Conservation (phyloP, 2,113 vertebrate species). For the Chaetodon auriga region DNA sequence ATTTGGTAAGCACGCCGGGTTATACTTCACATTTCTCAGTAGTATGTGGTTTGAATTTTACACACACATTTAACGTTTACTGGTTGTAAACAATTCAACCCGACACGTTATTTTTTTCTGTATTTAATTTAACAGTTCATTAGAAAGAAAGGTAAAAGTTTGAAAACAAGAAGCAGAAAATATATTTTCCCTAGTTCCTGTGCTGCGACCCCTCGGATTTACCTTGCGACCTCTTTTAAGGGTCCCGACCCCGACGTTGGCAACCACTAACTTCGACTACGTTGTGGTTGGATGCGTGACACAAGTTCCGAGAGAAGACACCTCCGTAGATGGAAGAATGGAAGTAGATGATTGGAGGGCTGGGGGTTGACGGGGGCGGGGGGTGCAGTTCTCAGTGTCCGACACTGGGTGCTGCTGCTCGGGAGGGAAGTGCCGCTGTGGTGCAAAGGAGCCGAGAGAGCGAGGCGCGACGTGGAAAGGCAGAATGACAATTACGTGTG, state of each 20-base stretch:
- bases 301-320: background rate
- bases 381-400: conserved; percentile 13
- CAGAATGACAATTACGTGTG: background rate
- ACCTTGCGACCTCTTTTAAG: background rate
- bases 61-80: background rate
- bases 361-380: background rate
- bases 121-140: background rate
- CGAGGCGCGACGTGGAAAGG: conserved; percentile 76
- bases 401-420: conserved; percentile 60
- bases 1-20: background rate
- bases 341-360: background rate
- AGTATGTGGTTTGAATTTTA: background rate
- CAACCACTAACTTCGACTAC: background rate
- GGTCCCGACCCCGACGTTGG: background rate
- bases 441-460: background rate
- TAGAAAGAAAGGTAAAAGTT: too few species aligned
- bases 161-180: too few species aligned
- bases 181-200: too few species aligned
- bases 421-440: conserved; percentile 19
- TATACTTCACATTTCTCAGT: too few species aligned
- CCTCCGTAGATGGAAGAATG: background rate
- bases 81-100: too few species aligned
- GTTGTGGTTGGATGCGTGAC: background rate
- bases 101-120: background rate
- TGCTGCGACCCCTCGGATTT: background rate